A percentile compares a stretch with the other conserved stretches of the same genome.
These are phyloP conservation scores for Rhyacichthys aspro DNA, from an alignment of 2,797 vertebrate genomes.

Conservation along the genomic window DNA sequence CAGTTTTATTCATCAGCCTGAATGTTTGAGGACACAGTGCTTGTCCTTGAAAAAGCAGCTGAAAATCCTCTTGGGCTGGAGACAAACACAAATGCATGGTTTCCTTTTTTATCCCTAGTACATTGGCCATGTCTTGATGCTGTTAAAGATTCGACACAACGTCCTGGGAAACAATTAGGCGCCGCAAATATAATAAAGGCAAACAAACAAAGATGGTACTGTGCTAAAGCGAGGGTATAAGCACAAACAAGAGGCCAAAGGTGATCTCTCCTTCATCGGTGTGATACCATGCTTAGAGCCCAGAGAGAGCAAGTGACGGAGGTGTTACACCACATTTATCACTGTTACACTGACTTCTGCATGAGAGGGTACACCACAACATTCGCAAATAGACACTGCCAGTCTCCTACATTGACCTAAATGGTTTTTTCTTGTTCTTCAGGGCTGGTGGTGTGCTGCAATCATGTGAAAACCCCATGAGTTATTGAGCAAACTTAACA, in stretches of 20 bases:
- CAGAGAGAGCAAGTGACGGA: conserved; percentile 11
- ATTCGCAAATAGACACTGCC: conserved; percentile 1
- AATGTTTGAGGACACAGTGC: conserved; percentile 32
- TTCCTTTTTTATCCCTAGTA: conserved; percentile 7
- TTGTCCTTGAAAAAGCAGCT: conserved; percentile 51
- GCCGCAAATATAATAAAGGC: background rate
- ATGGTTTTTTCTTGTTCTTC: conserved; percentile 72
- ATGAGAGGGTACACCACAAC: conserved; percentile 24
- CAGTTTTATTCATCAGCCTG: conserved; percentile 47
- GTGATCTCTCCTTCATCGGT: background rate
- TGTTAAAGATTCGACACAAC: background rate
- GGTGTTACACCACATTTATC: conserved; percentile 22
- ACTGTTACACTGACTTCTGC: conserved; percentile 15
- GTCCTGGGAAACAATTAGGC: background rate
- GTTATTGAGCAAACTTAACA: conserved; percentile 38
- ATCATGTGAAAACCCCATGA: conserved; percentile 42
- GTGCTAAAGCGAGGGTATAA: background rate
- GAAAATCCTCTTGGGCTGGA: conserved; percentile 30
- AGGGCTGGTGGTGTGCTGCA: conserved; percentile 22
- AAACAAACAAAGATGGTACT: background rate
- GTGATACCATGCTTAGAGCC: conserved; percentile 9
- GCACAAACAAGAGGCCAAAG: background rate
- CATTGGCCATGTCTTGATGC: background rate
- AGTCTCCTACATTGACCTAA: conserved; percentile 58
- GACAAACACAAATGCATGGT: conserved; percentile 9